Base-by-base conservation (phyloP, 2,113 vertebrate species). In the Clarias magur region DNA sequence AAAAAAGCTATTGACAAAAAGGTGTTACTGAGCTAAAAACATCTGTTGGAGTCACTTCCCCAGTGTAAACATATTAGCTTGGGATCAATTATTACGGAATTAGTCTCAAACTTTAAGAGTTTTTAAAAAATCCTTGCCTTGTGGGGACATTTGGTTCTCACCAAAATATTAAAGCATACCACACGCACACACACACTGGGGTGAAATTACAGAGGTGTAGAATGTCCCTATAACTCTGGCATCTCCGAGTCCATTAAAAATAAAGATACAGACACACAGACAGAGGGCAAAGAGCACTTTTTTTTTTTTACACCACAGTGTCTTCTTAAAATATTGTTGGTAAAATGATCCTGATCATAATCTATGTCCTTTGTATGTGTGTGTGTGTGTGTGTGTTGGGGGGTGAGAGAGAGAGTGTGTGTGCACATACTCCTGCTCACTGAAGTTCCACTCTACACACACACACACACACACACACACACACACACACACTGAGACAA, bases 211-310 rank as follows among this genome's bases (percentile, higher is more conserved):
- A 73, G 87, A 88, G 92, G 88, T 88, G 86, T 89, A 91, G 78
- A 53, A 81, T 88, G 87, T 88, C 90, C 89, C 80, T 80, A 34
- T 80, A 80, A 87, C 89, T 89, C 86, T 87, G 79, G 89, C 85
- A 86, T 92, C 88, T 84, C 84, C 88, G 79, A 87, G 91, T 92
- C 84, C 87, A 76, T 85, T 92, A 92, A 79, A 91, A 92, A 89
- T 89, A 91, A 90, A 25, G 81, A 91, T 92, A 91, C 19, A 38
- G 57, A 78, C 34, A 91, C 83, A 89, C 89, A 91, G 85, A 92
- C 87, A 92, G 86, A 92, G 90, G 89, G 86, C 59, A 83, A 73
- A 34, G 85, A 59, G 80, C 42, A 48, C 48, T 42, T 42, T 42
- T 42, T 48, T 48, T 60, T 81, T 89, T 81, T 83, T 75, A 68